Evolutionary conservation across 2,113 vertebrate species (phyloP).

Genomic region (Erythrolamprus reginae): DNA sequence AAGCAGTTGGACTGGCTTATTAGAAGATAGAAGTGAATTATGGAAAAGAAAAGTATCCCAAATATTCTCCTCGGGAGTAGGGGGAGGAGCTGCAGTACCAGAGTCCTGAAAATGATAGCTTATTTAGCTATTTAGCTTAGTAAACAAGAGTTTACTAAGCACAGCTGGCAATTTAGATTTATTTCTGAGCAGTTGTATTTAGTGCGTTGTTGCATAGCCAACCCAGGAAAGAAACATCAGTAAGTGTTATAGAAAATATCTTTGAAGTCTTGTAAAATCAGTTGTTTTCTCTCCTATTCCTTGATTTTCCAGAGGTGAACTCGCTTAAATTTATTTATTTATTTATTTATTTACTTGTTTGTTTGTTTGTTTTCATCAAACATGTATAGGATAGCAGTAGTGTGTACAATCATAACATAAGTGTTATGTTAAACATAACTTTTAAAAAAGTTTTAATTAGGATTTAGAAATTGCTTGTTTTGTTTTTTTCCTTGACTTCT

Average conservation of each 20-base stretch:
- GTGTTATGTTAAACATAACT: too few relatives aligned
- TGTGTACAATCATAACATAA: too few relatives aligned
- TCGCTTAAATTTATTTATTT: too few relatives aligned
- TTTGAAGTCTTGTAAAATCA: not conserved
- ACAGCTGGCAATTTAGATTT: not conserved
- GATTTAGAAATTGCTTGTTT: too few relatives aligned
- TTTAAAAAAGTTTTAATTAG: too few relatives aligned
- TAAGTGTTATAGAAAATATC: not conserved
- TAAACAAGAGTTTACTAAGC: not conserved
- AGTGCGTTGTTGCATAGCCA: not conserved
- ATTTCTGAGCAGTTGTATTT: not conserved
- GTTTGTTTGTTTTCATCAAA: too few relatives aligned
- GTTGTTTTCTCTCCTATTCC: not conserved
- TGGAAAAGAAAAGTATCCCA: not conserved
- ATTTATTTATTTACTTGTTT: too few relatives aligned
- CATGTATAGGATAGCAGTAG: too few relatives aligned
- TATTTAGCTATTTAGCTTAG: not conserved
- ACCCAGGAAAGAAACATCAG: not conserved
- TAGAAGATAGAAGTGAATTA: not conserved
- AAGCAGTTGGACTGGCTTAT: constrained; percentile 34
- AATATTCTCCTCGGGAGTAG: not conserved
- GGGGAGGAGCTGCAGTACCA: not conserved
- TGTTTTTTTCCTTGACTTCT: too few relatives aligned
- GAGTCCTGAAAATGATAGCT: constrained; percentile 14
- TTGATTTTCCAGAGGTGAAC: not conserved